Base-by-base conservation (phyloP, 2,888 invertebrate species). In the Rhingia rostrata region DNA sequence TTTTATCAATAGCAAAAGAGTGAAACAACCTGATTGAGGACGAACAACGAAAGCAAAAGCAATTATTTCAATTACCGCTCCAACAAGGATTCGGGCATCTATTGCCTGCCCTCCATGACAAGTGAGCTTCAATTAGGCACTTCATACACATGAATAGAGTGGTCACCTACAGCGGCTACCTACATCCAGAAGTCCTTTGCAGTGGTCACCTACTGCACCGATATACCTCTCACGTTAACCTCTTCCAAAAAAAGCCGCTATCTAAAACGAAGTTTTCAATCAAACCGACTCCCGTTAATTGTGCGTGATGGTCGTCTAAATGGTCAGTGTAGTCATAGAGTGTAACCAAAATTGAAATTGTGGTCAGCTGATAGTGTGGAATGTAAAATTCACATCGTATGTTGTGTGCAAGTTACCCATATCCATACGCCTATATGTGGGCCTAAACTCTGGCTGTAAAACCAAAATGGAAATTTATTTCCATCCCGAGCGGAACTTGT, bases 331-430 rank as follows among this genome's bases (percentile, higher is more conserved):
- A 61, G 45, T 54, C 49, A 56, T 49, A 41, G 69, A 56, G 56
- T 70, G 10, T 63, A 78, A 70, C 70, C 70, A 56, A 70, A 70
- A 78, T 70, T 70, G 78, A 56, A 70, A 78, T 63, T 69, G 78
- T 43, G 74, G 74, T 74, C 37, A 33, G 9, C 41, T 33, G 49
- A 41, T 37, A 35, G 54, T 47, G 63, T 47, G 51, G 9, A 72
- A 43, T 60, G 70, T 35, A 47, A 45, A 67, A 12, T 37, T 30
- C 22, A 22, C 22, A 22, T 22, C 22, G 22, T 22, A 22, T 33
- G 1, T 14, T n/a, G 4, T 30, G 4, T 10, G 10, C 14, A 32
- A 35, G 9, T 14, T n/a, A 45, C 12, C 3, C 45, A 14, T 7
- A 9, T 10, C 4, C 37, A 22, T 0, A 56, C 12, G 32, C 4